Conservation (phyloP, 2,113 vertebrate species). For the Lepus americanus region DNA sequence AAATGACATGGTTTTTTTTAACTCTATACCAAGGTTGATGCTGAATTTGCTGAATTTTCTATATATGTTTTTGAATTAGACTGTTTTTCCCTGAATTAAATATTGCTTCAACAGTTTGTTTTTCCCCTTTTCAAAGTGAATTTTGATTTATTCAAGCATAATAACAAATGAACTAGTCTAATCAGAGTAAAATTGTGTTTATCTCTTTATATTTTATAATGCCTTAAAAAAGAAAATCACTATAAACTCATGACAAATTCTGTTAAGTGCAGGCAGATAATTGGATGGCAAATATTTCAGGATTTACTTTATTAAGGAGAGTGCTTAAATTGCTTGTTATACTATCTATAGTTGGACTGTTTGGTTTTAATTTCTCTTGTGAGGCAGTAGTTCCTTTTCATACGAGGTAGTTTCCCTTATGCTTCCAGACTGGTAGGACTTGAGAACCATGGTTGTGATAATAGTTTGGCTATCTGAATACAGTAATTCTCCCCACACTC, state of each 20-base stretch:
- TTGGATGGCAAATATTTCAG: neutral
- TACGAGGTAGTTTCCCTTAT: neutral
- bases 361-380: conserved; percentile 6
- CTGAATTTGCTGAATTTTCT: neutral
- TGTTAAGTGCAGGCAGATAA: neutral
- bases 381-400: neutral
- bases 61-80: neutral
- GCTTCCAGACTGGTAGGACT: neutral
- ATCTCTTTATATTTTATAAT: neutral
- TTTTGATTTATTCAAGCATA: neutral
- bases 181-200: neutral
- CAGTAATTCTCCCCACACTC: neutral
- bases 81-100: neutral
- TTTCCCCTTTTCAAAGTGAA: neutral
- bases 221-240: neutral
- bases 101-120: neutral
- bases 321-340: neutral
- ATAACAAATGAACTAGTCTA: neutral
- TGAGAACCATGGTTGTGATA: neutral
- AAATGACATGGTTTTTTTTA: neutral
- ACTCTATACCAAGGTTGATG: neutral
- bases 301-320: neutral
- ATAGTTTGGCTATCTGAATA: neutral
- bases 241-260: neutral
- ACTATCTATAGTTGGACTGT: neutral